Evolutionary conservation across 2,113 vertebrate species (phyloP).

Genomic region (Zosterops hypoxanthus): DNA sequence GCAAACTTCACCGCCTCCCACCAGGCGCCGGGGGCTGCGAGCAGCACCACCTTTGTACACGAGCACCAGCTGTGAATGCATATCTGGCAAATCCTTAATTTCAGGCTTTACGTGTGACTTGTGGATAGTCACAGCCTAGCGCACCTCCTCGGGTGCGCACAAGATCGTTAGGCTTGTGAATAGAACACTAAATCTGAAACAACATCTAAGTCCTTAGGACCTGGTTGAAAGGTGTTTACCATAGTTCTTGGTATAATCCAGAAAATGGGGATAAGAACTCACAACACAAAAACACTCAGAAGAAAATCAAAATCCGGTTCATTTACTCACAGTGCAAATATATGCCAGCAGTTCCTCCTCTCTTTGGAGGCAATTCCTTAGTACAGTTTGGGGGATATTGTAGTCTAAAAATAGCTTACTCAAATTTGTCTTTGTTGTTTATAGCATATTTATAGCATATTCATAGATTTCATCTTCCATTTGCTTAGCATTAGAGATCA

Average conservation of each 20-base stretch:
- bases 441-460: background rate
- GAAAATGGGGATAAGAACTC: background rate
- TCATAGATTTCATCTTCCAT: constrained; percentile 14
- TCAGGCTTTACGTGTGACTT: constrained; percentile 57
- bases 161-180: constrained; percentile 49
- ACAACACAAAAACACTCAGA: background rate
- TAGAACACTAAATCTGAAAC: constrained; percentile 30
- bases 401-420: background rate
- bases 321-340: constrained; percentile 17
- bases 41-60: constrained; percentile 76
- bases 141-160: background rate
- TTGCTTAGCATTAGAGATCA: constrained; percentile 19
- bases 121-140: constrained; percentile 43
- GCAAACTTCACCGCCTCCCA: constrained; percentile 84
- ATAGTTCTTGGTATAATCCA: background rate
- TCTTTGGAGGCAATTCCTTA: constrained; percentile 6
- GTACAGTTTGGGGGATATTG: background rate
- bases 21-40: constrained; percentile 65
- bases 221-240: background rate
- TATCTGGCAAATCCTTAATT: background rate
- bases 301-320: background rate
- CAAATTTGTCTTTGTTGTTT: background rate
- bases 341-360: constrained; percentile 15
- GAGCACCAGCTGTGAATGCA: constrained; percentile 87
- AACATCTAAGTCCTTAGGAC: constrained; percentile 16